Conservation (phyloP, 1,140 invertebrate genomes). For the Streblospio benedicti region DNA sequence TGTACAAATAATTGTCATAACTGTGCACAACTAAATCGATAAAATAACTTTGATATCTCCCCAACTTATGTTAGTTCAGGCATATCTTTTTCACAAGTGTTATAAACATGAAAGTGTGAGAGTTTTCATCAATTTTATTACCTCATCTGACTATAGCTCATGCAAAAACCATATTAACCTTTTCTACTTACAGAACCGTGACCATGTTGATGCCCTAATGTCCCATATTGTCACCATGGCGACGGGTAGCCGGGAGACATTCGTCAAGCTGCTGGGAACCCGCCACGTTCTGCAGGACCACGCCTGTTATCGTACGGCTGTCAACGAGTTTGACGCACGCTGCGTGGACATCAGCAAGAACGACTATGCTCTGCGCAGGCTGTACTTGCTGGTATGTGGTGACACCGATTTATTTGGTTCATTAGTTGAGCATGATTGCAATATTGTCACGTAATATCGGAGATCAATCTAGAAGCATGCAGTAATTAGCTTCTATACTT, state of each 20-base stretch:
- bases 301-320: conserved; percentile 35
- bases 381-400: conserved; percentile 47
- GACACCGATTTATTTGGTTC: no score
- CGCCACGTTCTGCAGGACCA: conserved; percentile 24
- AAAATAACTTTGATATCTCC: neutral
- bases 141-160: neutral
- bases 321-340: conserved; percentile 24
- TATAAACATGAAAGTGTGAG: neutral
- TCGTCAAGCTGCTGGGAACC: conserved; percentile 18
- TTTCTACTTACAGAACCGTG: conserved; percentile 26
- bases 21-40: neutral
- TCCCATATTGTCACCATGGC: conserved; percentile 26
- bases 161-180: neutral
- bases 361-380: conserved; percentile 46
- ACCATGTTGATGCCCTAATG: conserved; percentile 22
- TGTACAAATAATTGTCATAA: neutral
- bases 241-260: conserved; percentile 17
- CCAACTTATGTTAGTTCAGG: neutral
- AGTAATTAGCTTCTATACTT: no score
- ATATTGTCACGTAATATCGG: no score
- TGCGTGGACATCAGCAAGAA: conserved; percentile 39
- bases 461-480: no score
- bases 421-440: no score
- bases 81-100: neutral
- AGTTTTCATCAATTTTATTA: conserved; percentile 1